phyloP scores from a whole-genome alignment of 2,888 invertebrate species.

The Drosophila atripex region DNA sequence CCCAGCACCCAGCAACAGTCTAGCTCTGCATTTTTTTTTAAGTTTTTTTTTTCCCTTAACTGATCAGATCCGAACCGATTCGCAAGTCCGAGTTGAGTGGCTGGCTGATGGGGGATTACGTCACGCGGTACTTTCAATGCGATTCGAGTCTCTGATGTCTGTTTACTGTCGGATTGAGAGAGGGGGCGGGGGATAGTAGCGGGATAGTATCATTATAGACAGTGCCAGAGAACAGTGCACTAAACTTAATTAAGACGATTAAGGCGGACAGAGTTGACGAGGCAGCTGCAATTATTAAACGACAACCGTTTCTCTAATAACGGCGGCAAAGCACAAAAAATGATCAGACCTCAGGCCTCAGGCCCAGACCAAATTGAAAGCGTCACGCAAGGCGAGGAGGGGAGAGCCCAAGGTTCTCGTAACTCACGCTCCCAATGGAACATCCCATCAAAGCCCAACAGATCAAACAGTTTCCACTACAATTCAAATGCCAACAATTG shows the following conservation, averaged over 20 bases:
- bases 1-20: constrained; percentile 28
- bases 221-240: background rate
- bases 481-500: constrained; percentile 11
- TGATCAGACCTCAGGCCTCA: constrained; percentile 21
- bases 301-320: constrained; percentile 12
- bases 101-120: constrained; percentile 17
- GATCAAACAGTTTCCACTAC: constrained; percentile 23
- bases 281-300: constrained; percentile 45
- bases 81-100: constrained; percentile 5
- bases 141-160: constrained; percentile 31
- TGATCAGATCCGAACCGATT: constrained; percentile 6
- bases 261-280: constrained; percentile 10
- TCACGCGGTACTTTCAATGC: too few species aligned
- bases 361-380: constrained; percentile 65
- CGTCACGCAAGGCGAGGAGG: constrained; percentile 51
- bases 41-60: constrained; percentile 6
- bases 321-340: too few species aligned
- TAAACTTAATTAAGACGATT: constrained; percentile 42
- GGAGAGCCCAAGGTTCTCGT: too few species aligned
- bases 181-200: too few species aligned
- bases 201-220: background rate
- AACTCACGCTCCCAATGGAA: background rate
- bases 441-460: background rate
- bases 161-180: constrained; percentile 39
- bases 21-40: too few species aligned